Conservation (phyloP, 2,888 invertebrate genomes). For the Gari tellinella region DNA sequence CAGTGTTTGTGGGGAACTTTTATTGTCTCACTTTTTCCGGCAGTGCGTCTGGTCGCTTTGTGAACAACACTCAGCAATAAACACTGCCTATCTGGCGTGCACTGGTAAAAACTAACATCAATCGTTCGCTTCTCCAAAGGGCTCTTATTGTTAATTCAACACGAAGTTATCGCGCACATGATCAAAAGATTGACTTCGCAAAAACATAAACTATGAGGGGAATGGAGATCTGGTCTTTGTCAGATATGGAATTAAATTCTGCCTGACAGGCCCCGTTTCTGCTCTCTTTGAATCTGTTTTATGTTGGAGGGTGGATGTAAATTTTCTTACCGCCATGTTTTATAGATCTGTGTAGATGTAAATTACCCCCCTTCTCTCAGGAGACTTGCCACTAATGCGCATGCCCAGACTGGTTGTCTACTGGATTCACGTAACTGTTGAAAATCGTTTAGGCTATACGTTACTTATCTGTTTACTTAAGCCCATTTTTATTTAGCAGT, state of each 20-base stretch:
- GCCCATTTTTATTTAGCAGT: no score
- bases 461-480: no score
- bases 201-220: conserved; percentile 54
- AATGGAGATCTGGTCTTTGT: conserved; percentile 46
- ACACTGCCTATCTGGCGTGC: conserved; percentile 33
- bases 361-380: conserved; percentile 41
- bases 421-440: conserved; percentile 24
- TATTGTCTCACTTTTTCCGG: conserved; percentile 22
- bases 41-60: conserved; percentile 28
- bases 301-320: conserved; percentile 20
- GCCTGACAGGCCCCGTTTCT: conserved; percentile 42
- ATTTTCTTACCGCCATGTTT: conserved; percentile 34
- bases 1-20: conserved; percentile 4
- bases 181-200: conserved; percentile 54
- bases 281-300: conserved; percentile 19
- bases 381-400: conserved; percentile 30
- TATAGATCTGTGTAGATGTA: conserved; percentile 32
- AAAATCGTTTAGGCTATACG: no score
- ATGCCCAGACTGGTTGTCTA: conserved; percentile 44
- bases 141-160: conserved; percentile 60
- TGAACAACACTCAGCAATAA: conserved; percentile 30
- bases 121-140: conserved; percentile 46
- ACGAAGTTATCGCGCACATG: conserved; percentile 60
- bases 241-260: conserved; percentile 57
- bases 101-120: conserved; percentile 45